Evolutionary conservation across 2,797 vertebrate species (phyloP), one percentile per base, ranked within the genome.

Genomic region (Lepilemur septentrionalis): DNA sequence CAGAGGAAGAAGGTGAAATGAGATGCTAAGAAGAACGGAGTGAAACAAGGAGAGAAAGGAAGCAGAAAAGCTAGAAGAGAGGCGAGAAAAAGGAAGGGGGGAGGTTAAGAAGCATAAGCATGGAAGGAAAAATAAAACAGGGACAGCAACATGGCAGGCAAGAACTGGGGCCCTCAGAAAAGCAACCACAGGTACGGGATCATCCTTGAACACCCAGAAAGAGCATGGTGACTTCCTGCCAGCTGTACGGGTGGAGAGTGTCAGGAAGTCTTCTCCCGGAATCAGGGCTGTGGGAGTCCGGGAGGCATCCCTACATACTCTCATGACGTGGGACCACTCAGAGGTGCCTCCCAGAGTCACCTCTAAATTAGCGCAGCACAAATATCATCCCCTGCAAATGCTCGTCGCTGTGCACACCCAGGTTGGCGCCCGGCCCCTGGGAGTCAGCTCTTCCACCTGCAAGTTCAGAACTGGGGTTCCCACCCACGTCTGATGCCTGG

Each of bases 1-100:
- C 59, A 38, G 94, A 97, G 94, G 92, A 97, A 73, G 81, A 88
- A 97, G 95, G 94, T 94, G 94, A 97, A 96, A 93, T 84, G 93
- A 96, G 88, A 97, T 94, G 93, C 94, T 91, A 92, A 93, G 84
- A 96, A 86, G 91, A 87, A 91, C 63, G 65, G 96, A 96, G 89
- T 82, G 91, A 89, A 94, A 82, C 41, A 78, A 89, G 93, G 52
- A 85, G 65, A 46, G 63, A 82, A 85, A 75, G 73, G 61, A 94
- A 95, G 55, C 8, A 20, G 83, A 61, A 38, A 88, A 69, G 32
- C 85, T 89, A 70, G n/a, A 76, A 32, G 23, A 65, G 81, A 86
- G 32, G 59, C 59, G 32, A 72, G 59, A 81, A 84, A 28, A 67
- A 22, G 46, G n/a, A 41, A 41, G 82, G 48, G 46, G 59, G 70